Conservation (phyloP, 2,888 invertebrate species). For the Willowsia nigromaculata region DNA sequence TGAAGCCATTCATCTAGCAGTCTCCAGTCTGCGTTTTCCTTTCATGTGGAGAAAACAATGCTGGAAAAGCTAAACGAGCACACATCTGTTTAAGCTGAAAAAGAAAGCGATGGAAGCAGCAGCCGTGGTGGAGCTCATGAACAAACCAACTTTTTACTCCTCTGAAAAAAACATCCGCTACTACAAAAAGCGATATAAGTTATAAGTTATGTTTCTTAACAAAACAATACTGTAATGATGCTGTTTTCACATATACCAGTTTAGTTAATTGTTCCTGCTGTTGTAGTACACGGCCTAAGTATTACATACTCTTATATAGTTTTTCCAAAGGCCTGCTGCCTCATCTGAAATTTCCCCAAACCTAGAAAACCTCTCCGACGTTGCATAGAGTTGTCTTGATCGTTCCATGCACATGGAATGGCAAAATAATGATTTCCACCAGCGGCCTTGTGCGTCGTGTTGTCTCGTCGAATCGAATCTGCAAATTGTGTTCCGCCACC, state of each 20-base stretch:
- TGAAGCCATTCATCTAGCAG: slow-evolving; percentile 37
- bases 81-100: slow-evolving; percentile 1
- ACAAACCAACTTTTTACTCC: not conserved
- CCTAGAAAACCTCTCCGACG: not conserved
- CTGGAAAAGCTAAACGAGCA: slow-evolving; percentile 28
- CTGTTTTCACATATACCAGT: not conserved
- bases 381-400: not conserved
- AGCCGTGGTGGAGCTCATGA: not conserved
- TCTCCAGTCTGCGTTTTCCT: not conserved
- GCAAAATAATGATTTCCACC: slow-evolving; percentile 24
- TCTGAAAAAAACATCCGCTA: slow-evolving; percentile 2
- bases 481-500: slow-evolving; percentile 3
- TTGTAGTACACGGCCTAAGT: not conserved
- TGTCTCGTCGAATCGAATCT: slow-evolving; percentile 48
- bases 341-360: too few species aligned
- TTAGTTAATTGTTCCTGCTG: slow-evolving; percentile 10
- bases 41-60: slow-evolving; percentile 25
- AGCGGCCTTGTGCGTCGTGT: slow-evolving; percentile 41
- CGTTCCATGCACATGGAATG: slow-evolving; percentile 1
- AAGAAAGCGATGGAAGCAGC: slow-evolving; percentile 9
- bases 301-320: not conserved
- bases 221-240: not conserved
- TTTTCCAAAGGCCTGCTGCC: not conserved
- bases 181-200: not conserved
- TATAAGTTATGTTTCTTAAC: not conserved